Evolutionary conservation across 2,113 vertebrate species (phyloP), one percentile per base, ranked within the genome.

Genomic region (Barnardius zonarius): DNA sequence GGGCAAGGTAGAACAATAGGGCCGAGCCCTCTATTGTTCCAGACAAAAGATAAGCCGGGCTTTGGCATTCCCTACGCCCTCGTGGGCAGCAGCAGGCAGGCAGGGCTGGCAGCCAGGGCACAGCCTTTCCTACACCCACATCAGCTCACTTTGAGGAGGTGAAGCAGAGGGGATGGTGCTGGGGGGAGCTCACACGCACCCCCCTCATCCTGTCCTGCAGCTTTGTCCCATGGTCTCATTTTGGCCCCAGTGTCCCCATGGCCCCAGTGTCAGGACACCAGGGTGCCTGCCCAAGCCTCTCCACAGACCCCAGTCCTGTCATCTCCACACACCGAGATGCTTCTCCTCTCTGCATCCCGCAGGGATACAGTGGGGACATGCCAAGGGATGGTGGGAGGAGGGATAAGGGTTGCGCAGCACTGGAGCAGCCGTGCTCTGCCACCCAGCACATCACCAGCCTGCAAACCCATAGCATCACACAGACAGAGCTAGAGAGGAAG

Each of bases 21-120:
- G 92, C 96, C 94, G 64, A 94, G 94, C 94, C 90, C 90, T 73
- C 30, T 85, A 96, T 97, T 97, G 95, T 95, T 96, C 93, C 83
- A 17, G 54, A 92, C 93, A 51, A 74, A 77, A 97, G 95, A 96
- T 95, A 96, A 95, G 92, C 87, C 17, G 9, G 88, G 94, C 79
- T 87, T 31, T 88, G 88, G 91, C 90, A 95, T 94, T 93, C 94
- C 95, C 78, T 44, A 4, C 46, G 35, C 59, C 92, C 75, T 30
- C 3, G 7, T 35, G 76, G 88, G 90, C 86, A 22, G 63, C 67
- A 51, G 88, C 59, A 49, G 80, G 57, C 39, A 68, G 75, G 77
- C 92, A 91, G 68, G 13, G 86, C 81, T 39, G 23, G 37, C 86
- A 55, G 41, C 70, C 67, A 30, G 33, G 28, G 37, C 79, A 57